Evolutionary conservation across 2,113 vertebrate species (phyloP).

Genomic region (Stigmatopora argus): DNA sequence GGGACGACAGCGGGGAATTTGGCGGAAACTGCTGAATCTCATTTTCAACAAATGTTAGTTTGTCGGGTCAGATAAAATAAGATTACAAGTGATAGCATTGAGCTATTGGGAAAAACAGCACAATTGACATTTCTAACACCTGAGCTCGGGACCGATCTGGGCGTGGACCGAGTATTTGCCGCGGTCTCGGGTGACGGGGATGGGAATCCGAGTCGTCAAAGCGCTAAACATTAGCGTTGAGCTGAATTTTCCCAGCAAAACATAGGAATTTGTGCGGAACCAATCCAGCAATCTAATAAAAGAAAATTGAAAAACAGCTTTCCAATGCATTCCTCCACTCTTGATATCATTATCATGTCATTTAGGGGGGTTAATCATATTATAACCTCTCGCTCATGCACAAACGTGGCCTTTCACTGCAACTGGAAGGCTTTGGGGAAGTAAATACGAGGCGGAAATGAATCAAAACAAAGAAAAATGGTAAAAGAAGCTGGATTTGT

Average conservation of each 20-base stretch:
- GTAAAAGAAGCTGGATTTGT: too few relatives aligned
- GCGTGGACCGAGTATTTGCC: conserved; percentile 13
- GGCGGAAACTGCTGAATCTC: not conserved
- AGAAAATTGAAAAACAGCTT: conserved; percentile 13
- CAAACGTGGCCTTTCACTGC: conserved; percentile 48
- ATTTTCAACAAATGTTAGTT: conserved; percentile 1
- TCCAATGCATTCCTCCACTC: conserved; percentile 18
- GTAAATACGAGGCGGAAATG: not conserved
- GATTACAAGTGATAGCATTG: too few relatives aligned
- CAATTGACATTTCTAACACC: conserved; percentile 39
- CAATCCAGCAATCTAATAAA: conserved; percentile 12
- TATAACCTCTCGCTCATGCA: conserved; percentile 1
- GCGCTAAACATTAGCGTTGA: not conserved
- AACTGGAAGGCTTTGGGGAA: not conserved
- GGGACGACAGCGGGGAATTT: not conserved
- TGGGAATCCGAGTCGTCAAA: conserved; percentile 39
- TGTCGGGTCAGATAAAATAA: conserved; percentile 21
- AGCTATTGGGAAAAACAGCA: conserved; percentile 13
- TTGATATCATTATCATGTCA: conserved; percentile 20
- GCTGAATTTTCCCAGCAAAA: not conserved
- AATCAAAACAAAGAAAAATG: not conserved
- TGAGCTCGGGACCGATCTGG: conserved; percentile 10
- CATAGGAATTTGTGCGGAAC: conserved; percentile 2
- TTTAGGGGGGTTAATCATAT: not conserved
- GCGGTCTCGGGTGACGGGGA: conserved; percentile 52